Evolutionary conservation across 2,113 vertebrate genomes (phyloP), one percentile per base, ranked within the genome.

Genomic region (Nothobranchius furzeri): DNA sequence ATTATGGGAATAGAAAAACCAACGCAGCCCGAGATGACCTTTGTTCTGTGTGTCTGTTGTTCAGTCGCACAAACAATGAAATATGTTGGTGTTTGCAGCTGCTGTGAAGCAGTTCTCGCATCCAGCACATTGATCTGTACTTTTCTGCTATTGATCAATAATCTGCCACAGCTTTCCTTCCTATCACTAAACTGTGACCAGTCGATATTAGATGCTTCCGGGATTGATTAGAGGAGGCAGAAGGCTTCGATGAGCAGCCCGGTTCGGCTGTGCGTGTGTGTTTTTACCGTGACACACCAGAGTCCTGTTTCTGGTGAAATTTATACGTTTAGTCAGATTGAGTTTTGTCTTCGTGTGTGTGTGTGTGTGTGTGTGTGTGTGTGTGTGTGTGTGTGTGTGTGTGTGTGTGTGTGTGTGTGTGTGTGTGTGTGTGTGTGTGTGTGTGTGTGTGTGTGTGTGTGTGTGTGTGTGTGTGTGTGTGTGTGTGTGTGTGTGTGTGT

Each of bases 91-190:
- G 9, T 35, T 65, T 7, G 10, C 37, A 12, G 60, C 17, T 61
- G 25, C 20, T 64, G 15, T 55, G 61, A 59, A 42, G 50, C 61
- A 0, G 49, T 51, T 57, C 55, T 55, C 40, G 45, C 6, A 0
- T 52, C 47, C 37, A 17, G 12, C 2, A 30, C 3, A 70, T 73
- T n/a, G 74, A 65, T 75, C 65, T 64, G 40, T 65, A 36, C 63
- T 68, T 53, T 75, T 56, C 54, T 24, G 14, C 40, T 75, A 78
- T 73, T 70, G 75, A 69, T 40, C 2, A 75, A n/a, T 56, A 53
- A 75, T 71, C 74, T 62, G 47, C 42, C 36, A 55, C 1, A 47
- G 42, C 67, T 12, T 65, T 37, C 57, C 45, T 37, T 47, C 12
- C 7, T 14, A 55, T 66, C 61, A 10, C 54, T n/a, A 12, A 30